Conservation (phyloP, 1,140 invertebrate genomes). For the Cydia fagiglandana region DNA sequence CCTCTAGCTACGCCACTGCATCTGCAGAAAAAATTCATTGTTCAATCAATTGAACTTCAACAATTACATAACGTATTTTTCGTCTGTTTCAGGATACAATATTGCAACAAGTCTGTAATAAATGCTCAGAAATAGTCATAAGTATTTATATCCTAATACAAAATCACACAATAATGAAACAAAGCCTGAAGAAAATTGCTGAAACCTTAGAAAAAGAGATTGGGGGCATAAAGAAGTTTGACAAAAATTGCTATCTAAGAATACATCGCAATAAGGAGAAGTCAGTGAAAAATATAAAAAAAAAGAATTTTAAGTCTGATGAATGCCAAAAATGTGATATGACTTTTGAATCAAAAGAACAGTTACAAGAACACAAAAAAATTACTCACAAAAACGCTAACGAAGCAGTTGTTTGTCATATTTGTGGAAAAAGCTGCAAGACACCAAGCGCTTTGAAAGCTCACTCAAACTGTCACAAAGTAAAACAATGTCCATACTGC, state of each 20-base stretch:
- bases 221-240: not conserved
- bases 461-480: conserved; percentile 42
- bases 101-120: conserved; percentile 45
- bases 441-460: conserved; percentile 38
- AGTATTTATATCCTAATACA: conserved; percentile 48
- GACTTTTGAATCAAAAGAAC: conserved; percentile 35
- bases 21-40: no score
- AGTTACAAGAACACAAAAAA: conserved; percentile 36
- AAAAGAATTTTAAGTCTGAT: not conserved
- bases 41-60: no score
- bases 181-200: conserved; percentile 34
- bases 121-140: conserved; percentile 47
- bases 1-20: no score
- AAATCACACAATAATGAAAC: conserved; percentile 42
- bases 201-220: conserved; percentile 38
- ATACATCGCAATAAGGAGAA: not conserved
- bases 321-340: conserved; percentile 40
- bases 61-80: conserved; percentile 1
- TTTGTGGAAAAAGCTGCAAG: conserved; percentile 45
- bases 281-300: not conserved
- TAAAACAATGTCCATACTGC: conserved; percentile 49
- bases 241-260: conserved; percentile 23
- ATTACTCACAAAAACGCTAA: conserved; percentile 37
- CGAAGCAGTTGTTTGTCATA: conserved; percentile 44
- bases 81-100: conserved; percentile 51